Evolutionary conservation across 2,113 vertebrate species (phyloP), one percentile per base, ranked within the genome.

Genomic region (Hyla sarda): DNA sequence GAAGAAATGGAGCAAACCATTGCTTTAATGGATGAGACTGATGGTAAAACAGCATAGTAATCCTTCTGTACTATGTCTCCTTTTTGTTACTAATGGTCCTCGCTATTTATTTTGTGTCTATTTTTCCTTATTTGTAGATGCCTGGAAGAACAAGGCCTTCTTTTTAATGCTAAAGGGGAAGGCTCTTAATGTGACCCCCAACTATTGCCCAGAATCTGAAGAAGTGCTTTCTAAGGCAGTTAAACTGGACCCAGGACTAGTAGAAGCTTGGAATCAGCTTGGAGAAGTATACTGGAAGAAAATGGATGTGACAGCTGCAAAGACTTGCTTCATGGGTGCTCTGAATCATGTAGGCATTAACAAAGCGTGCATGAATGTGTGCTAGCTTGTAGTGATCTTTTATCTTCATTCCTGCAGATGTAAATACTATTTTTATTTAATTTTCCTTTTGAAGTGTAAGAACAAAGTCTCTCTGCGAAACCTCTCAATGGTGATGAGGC

Each of bases 261-360:
- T 97, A 5, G 96, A 97, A 82, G 97, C 93, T 67, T 97, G 97
- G 97, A 98, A 97, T 92, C 95, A 94, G 41, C 88, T 98, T 87
- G 97, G 97, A 16, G 97, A 98, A 90, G 95, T 97, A 90, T 97
- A 96, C 92, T 98, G 97, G 97, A 97, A 96, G 89, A 97, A 97
- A 89, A 95, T 95, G 54, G 97, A 98, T 80, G 71, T 98, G 50
- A 88, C 87, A 0, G 94, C 93, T 41, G 96, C 97, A 56, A 95
- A 95, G 78, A 96, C 95, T 89, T 98, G 96, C 91, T 97, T 98
- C 88, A 94, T 94, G 12, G 96, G 97, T 89, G 96, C 96, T 14
- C 91, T 96, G 83, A 95, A 95, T 76, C 96, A 97, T 88, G 97
- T 95, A 89, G 89, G 92, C 52, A 0, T 25, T 52, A 13, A 23